A percentile compares a stretch with the other conserved stretches of the same genome.
phyloP scores from a whole-genome alignment of 2,888 invertebrate species.

The Archips crataeganus region DNA sequence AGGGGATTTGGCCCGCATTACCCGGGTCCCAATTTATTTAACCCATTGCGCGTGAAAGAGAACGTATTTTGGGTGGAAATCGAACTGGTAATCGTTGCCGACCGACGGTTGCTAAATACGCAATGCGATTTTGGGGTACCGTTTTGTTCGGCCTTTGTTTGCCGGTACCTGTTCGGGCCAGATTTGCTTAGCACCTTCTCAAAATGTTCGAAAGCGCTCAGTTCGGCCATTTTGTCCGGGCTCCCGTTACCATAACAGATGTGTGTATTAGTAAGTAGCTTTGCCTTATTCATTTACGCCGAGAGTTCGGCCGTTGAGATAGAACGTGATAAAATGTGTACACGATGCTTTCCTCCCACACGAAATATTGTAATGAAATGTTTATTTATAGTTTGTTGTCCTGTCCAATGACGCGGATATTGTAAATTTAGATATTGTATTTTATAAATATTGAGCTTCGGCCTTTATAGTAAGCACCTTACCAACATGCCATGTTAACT shows the following conservation, averaged over 20 bases:
- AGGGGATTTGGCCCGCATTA: conserved; percentile 46
- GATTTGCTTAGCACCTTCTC: conserved; percentile 35
- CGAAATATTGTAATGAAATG: conserved; percentile 27
- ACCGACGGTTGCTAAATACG: conserved; percentile 44
- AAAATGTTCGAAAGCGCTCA: conserved; percentile 8
- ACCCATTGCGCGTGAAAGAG: conserved; percentile 42
- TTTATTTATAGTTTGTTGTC: conserved; percentile 32
- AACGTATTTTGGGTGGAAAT: conserved; percentile 40
- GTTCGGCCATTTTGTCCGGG: conserved; percentile 16
- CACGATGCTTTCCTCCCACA: conserved; percentile 22
- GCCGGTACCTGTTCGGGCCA: conserved; percentile 16
- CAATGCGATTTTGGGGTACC: conserved; percentile 41
- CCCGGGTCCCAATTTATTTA: conserved; percentile 42
- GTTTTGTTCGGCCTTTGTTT: conserved; percentile 39
- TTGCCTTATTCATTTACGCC: conserved; percentile 34
- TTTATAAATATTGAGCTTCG: neutral
- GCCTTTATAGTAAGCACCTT: neutral
- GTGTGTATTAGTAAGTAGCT: conserved; percentile 21
- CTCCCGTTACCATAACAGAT: conserved; percentile 17
- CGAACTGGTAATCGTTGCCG: conserved; percentile 43
- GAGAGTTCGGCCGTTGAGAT: conserved; percentile 18
- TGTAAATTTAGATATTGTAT: neutral
- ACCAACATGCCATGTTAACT: too few species aligned
- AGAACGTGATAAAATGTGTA: conserved; percentile 24
- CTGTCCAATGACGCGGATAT: conserved; percentile 6